A percentile compares a stretch with the other conserved stretches of the same genome.
Evolutionary conservation across 2,888 invertebrate species (phyloP).

Genomic region (Leucoptera coffeella): DNA sequence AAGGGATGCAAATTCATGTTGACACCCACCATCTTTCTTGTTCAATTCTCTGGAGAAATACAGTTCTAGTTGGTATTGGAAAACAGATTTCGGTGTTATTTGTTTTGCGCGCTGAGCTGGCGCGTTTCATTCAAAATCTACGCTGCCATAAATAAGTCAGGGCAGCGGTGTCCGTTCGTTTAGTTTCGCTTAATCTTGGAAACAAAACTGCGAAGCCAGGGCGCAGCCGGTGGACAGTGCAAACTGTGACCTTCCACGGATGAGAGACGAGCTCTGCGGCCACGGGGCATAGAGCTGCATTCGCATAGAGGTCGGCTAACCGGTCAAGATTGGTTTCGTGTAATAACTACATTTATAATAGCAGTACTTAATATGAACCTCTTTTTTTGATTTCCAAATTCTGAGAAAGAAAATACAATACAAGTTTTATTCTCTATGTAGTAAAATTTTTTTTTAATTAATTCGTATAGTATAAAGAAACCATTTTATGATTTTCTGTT

Average conservation of each 20-base stretch:
- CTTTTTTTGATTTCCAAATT: no score
- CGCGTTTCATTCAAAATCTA: conserved; percentile 3
- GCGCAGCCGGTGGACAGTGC: conserved; percentile 17
- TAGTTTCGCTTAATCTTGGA: conserved; percentile 40
- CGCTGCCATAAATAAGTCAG: conserved; percentile 4
- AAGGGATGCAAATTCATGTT: conserved; percentile 53
- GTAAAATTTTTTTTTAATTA: no score
- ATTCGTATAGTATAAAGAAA: no score
- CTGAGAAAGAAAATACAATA: no score
- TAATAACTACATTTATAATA: no score
- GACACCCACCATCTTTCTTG: conserved; percentile 52
- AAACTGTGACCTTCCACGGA: conserved; percentile 32
- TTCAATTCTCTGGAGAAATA: conserved; percentile 45
- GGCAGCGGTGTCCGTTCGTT: conserved; percentile 11
- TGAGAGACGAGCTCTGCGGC: conserved; percentile 21
- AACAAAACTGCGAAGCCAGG: conserved; percentile 24
- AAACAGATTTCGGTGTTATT: no score
- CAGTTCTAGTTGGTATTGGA: no score
- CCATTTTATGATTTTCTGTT: no score
- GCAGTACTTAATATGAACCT: no score
- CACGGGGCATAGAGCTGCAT: conserved; percentile 12
- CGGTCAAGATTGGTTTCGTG: no score
- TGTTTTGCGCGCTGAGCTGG: neutral
- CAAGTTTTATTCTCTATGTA: no score
- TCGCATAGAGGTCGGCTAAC: neutral